phyloP scores from a whole-genome alignment of 2,113 vertebrate genomes.

The Pluvialis apricaria region DNA sequence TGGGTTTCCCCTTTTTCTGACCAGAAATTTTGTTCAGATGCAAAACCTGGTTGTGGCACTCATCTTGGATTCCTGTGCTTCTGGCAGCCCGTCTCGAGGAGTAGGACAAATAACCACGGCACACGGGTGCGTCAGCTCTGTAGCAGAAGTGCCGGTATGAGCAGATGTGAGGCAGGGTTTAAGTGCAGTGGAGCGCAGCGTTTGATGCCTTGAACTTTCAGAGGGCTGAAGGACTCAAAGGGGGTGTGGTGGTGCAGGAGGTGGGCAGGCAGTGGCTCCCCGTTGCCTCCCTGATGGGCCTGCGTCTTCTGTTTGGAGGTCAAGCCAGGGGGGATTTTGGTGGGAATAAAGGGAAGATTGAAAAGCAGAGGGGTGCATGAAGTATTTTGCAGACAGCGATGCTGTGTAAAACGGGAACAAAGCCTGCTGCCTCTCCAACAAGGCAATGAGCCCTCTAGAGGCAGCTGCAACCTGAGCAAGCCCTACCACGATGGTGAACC shows the following conservation, averaged over 20 bases:
- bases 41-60: neutral
- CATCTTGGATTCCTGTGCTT: neutral
- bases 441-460: slow-evolving; percentile 60
- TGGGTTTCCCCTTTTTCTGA: neutral
- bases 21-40: neutral
- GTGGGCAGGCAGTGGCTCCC: neutral
- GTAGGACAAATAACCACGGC: neutral
- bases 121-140: rapidly evolving
- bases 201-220: neutral
- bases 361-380: neutral
- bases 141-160: rapidly evolving
- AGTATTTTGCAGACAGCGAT: neutral
- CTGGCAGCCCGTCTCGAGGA: neutral
- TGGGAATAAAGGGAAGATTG: neutral
- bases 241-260: neutral
- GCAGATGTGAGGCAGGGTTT: neutral
- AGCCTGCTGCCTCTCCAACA: neutral
- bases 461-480: neutral
- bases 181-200: neutral
- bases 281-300: rapidly evolving
- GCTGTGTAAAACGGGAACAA: neutral
- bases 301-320: neutral
- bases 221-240: neutral
- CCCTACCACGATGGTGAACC: rapidly evolving
- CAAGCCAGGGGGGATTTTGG: neutral